phyloP scores from a whole-genome alignment of 30 jellyfish, hydroid and myxozoan species.

The Aurelia aurita region DNA sequence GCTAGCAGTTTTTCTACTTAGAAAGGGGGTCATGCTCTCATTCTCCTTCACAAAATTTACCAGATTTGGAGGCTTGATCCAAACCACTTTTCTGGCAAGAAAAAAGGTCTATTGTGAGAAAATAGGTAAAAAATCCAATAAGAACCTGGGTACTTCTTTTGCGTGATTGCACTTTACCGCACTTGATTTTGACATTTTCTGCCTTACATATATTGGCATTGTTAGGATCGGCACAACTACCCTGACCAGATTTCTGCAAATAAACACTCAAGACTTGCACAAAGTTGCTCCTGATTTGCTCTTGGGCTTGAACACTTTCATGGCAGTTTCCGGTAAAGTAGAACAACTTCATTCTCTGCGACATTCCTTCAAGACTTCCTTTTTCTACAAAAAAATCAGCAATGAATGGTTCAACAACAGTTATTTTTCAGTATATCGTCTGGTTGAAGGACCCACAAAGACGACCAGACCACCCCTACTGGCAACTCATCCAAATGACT shows the following conservation, averaged over 20 bases:
- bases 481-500: no score
- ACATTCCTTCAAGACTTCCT: constrained; percentile 85
- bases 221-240: constrained; percentile 87
- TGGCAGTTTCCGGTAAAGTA: constrained; percentile 94
- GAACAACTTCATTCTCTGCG: constrained; percentile 79
- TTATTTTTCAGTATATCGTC: no score
- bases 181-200: constrained; percentile 72
- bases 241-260: constrained; percentile 71
- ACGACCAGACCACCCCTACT: no score
- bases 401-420: neutral
- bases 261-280: constrained; percentile 45
- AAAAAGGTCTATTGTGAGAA: no score
- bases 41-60: no score
- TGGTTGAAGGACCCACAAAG: no score
- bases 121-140: neutral
- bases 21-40: no score
- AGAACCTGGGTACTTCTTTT: constrained; percentile 83
- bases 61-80: no score
- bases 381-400: constrained; percentile 40
- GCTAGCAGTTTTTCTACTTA: no score
- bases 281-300: constrained; percentile 74
- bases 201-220: constrained; percentile 83
- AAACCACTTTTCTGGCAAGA: no score
- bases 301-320: constrained; percentile 76
- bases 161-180: constrained; percentile 80